Evolutionary conservation across 1,140 invertebrate species (phyloP).

Genomic region (Drosophila pandora): DNA sequence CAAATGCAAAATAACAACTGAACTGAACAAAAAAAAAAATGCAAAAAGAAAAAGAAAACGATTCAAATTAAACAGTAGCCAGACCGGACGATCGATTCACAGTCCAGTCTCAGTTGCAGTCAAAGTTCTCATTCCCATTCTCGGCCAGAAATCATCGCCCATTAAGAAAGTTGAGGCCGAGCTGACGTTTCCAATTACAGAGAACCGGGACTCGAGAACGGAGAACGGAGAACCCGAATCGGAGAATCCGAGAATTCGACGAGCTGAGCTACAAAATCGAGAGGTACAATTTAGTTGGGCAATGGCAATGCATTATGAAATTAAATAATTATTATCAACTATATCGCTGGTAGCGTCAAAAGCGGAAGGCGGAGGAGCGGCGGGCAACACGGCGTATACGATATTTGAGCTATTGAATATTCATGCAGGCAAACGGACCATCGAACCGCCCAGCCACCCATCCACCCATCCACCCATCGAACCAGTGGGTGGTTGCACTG

Average conservation of each 20-base stretch:
- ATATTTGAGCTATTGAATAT: constrained; percentile 80
- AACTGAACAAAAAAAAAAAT: not conserved
- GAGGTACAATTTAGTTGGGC: constrained; percentile 19
- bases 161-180: constrained; percentile 64
- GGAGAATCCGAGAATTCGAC: not conserved
- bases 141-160: constrained; percentile 56
- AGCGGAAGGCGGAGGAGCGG: constrained; percentile 12
- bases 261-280: constrained; percentile 2
- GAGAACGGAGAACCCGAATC: constrained; percentile 12
- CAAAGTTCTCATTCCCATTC: constrained; percentile 16
- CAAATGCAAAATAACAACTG: constrained; percentile 15
- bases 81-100: constrained; percentile 40
- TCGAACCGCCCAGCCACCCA: no score
- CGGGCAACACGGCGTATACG: constrained; percentile 69
- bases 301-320: constrained; percentile 54
- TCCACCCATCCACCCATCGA: not conserved
- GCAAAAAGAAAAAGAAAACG: constrained; percentile 25
- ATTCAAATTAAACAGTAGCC: constrained; percentile 64
- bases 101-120: constrained; percentile 29
- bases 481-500: no score
- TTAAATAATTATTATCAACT: constrained; percentile 80
- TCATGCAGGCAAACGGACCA: constrained; percentile 60
- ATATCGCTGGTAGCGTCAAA: constrained; percentile 38
- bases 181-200: constrained; percentile 64
- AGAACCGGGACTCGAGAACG: constrained; percentile 7